These are phyloP conservation scores for Megalonaias nervosa DNA, from an alignment of 1,140 invertebrate species.

Conservation along the genomic window DNA sequence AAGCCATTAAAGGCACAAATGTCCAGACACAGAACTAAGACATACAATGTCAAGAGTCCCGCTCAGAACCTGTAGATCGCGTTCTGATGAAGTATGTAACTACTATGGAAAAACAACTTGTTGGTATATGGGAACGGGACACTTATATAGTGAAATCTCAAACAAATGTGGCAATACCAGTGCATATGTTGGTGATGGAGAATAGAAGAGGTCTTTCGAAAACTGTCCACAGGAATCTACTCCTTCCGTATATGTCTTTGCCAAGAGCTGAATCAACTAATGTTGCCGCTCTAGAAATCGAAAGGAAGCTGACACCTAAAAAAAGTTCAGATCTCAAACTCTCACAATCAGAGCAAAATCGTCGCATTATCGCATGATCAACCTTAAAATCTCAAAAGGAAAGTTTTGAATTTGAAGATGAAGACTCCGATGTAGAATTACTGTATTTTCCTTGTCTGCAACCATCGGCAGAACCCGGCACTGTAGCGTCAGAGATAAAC, in stretches of 20 bases:
- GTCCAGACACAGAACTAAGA: conserved; percentile 5
- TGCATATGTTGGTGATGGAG: conserved; percentile 12
- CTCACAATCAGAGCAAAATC: no score
- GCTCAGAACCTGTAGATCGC: conserved; percentile 6
- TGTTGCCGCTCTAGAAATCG: no score
- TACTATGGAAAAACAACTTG: conserved; percentile 22
- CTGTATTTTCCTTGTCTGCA: no score
- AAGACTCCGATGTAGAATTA: no score
- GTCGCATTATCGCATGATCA: no score
- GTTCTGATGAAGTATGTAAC: conserved; percentile 15
- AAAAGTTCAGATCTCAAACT: no score
- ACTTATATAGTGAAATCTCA: conserved; percentile 15
- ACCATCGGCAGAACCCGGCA: no score
- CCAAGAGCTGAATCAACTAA: no score
- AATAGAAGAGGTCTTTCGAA: background rate
- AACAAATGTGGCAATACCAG: conserved; percentile 24
- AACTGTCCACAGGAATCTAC: conserved; percentile 5
- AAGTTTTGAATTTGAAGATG: no score
- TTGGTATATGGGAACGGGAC: conserved; percentile 27
- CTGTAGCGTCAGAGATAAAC: no score
- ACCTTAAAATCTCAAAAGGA: no score
- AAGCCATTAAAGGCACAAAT: background rate
- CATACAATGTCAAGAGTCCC: background rate
- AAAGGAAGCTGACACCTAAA: no score
- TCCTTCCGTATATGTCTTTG: conserved; percentile 4